Conservation (phyloP, 2,797 vertebrate species). For the Epinephelus coioides region DNA sequence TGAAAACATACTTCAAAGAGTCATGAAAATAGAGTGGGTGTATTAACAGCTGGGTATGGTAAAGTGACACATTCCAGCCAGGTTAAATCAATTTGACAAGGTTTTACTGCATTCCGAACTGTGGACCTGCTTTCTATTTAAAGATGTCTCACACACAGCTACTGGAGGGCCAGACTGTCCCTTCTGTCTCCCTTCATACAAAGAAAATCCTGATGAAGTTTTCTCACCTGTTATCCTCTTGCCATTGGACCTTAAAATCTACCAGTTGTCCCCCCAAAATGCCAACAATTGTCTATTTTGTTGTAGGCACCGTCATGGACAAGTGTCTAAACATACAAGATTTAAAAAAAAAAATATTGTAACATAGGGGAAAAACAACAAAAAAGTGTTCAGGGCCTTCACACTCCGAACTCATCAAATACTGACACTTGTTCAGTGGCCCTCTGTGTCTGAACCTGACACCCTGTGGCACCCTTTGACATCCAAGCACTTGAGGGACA, state of each 20-base stretch:
- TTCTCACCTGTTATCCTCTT: background rate
- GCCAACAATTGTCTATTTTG: background rate
- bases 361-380: too few relatives aligned
- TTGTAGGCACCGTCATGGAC: background rate
- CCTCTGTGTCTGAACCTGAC: too few relatives aligned
- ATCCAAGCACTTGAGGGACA: too few relatives aligned
- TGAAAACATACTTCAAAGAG: conserved; percentile 66
- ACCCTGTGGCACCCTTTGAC: too few relatives aligned
- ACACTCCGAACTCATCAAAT: too few relatives aligned
- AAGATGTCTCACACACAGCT: conserved; percentile 18
- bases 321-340: too few relatives aligned
- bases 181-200: background rate
- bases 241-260: background rate
- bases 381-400: too few relatives aligned
- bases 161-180: background rate
- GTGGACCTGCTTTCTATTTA: conserved; percentile 50
- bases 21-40: conserved; percentile 53
- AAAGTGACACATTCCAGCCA: conserved; percentile 67
- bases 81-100: conserved; percentile 72
- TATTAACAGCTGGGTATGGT: conserved; percentile 64
- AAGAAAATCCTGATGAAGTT: background rate
- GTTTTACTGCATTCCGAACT: conserved; percentile 65
- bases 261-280: too few relatives aligned
- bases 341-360: too few relatives aligned
- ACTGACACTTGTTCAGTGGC: too few relatives aligned